Evolutionary conservation across 2,113 vertebrate species (phyloP).

Genomic region (Colossoma macropomum): DNA sequence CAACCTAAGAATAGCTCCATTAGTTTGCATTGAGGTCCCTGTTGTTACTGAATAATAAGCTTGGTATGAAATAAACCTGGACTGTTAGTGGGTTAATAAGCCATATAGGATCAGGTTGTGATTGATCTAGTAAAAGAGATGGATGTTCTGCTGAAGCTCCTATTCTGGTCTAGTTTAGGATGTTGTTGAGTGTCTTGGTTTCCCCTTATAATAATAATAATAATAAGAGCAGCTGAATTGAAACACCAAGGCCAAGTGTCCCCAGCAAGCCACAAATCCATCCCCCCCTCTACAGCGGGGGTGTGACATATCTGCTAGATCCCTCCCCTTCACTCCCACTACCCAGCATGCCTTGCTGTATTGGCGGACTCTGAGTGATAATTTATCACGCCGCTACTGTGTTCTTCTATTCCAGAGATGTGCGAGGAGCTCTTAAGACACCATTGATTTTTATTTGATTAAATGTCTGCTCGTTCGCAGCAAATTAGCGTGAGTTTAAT

Average conservation of each 20-base stretch:
- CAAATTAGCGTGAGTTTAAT: slow-evolving; percentile 85
- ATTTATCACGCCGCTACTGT: slow-evolving; percentile 77
- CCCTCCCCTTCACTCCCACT: slow-evolving; percentile 60
- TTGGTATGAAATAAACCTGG: too few relatives aligned
- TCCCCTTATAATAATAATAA: slow-evolving; percentile 59
- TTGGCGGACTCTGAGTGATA: slow-evolving; percentile 69
- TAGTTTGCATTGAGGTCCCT: too few relatives aligned
- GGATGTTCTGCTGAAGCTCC: not conserved
- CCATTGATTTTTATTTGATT: slow-evolving; percentile 86
- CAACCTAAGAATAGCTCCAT: too few relatives aligned
- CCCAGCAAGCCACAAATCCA: slow-evolving; percentile 65
- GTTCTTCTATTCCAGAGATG: slow-evolving; percentile 73
- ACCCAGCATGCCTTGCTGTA: slow-evolving; percentile 69
- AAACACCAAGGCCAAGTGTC: slow-evolving; percentile 66
- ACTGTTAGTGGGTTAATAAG: too few relatives aligned
- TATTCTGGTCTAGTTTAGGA: not conserved
- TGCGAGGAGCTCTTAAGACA: slow-evolving; percentile 76
- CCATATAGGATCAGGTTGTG: not conserved
- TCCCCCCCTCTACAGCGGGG: slow-evolving; percentile 55
- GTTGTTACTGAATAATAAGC: too few relatives aligned
- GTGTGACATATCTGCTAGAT: slow-evolving; percentile 67
- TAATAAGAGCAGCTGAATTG: slow-evolving; percentile 58
- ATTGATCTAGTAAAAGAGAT: not conserved
- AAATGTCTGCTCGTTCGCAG: slow-evolving; percentile 81
- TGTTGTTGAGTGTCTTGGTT: not conserved